A percentile compares a stretch with the other conserved stretches of the same genome.
phyloP scores from a whole-genome alignment of 1,140 invertebrate genomes.

The Lordiphosa collinella region DNA sequence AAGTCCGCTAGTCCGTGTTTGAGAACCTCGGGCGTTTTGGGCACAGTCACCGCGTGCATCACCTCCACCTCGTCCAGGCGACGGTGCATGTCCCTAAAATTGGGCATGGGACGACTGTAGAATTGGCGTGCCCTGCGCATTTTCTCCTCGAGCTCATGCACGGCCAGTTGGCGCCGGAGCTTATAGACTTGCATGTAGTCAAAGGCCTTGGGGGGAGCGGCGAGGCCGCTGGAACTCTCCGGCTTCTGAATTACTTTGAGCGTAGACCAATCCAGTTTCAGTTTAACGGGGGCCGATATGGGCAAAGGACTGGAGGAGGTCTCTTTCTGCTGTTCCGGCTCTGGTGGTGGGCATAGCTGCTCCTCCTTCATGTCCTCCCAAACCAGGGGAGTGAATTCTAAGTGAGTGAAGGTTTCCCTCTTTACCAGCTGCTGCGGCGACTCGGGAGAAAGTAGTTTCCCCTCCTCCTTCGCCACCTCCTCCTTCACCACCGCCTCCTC shows the following conservation, averaged over 20 bases:
- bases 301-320: too few species aligned
- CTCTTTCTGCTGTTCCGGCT: too few species aligned
- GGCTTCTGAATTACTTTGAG: background rate
- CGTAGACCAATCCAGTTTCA: conserved; percentile 33
- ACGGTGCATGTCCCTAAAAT: conserved; percentile 52
- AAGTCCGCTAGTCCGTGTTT: conserved; percentile 35
- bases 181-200: conserved; percentile 46
- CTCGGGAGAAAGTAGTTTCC: too few species aligned
- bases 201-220: conserved; percentile 37
- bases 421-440: too few species aligned
- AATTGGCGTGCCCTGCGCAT: conserved; percentile 66
- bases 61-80: conserved; percentile 27
- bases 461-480: too few species aligned
- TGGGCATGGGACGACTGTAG: conserved; percentile 65
- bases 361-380: too few species aligned
- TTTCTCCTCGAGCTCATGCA: conserved; percentile 42
- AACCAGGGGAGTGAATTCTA: too few species aligned
- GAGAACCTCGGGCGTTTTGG: conserved; percentile 50
- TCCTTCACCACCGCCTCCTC: too few species aligned
- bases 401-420: too few species aligned
- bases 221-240: background rate
- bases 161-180: conserved; percentile 33
- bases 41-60: conserved; percentile 51
- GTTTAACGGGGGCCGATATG: conserved; percentile 2
- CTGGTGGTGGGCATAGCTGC: too few species aligned